Evolutionary conservation across 2,797 vertebrate genomes (phyloP).

Genomic region (Sarcoramphus papa): DNA sequence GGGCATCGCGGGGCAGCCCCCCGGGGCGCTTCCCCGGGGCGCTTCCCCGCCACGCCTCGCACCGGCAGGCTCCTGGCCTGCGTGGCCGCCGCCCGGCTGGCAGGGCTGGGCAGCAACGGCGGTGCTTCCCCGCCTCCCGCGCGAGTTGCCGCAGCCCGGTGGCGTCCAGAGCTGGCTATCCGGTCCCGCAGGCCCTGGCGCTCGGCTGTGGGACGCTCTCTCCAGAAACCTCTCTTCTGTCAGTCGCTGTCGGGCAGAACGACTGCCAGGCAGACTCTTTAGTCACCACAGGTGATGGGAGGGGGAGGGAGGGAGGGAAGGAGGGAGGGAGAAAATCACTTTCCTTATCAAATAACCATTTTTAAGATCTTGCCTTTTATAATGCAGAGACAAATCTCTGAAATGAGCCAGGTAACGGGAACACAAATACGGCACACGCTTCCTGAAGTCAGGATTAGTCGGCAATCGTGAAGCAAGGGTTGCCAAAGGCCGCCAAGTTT

Average conservation of each 20-base stretch:
- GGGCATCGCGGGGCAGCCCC: background rate
- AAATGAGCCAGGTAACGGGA: background rate
- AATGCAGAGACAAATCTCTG: background rate
- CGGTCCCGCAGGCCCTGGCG: no score
- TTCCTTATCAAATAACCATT: no score
- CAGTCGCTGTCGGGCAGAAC: background rate
- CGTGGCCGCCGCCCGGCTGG: background rate
- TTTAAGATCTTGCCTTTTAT: background rate
- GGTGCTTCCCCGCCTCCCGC: background rate
- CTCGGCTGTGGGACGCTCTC: background rate
- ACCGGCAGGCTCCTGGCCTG: background rate
- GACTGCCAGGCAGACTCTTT: background rate
- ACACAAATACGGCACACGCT: fast-evolving
- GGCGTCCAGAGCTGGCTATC: background rate
- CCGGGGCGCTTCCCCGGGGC: background rate
- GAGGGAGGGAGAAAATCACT: background rate
- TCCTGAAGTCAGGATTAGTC: background rate
- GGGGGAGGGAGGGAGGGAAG: no score
- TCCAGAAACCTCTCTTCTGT: background rate
- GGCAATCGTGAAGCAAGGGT: background rate
- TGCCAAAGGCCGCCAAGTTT: fast-evolving
- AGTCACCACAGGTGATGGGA: background rate
- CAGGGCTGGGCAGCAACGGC: background rate
- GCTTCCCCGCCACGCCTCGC: background rate
- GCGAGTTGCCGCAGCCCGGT: no score